Evolutionary conservation across 2,113 vertebrate genomes (phyloP), one percentile per base, ranked within the genome.

Genomic region (Dromiciops gliroides): DNA sequence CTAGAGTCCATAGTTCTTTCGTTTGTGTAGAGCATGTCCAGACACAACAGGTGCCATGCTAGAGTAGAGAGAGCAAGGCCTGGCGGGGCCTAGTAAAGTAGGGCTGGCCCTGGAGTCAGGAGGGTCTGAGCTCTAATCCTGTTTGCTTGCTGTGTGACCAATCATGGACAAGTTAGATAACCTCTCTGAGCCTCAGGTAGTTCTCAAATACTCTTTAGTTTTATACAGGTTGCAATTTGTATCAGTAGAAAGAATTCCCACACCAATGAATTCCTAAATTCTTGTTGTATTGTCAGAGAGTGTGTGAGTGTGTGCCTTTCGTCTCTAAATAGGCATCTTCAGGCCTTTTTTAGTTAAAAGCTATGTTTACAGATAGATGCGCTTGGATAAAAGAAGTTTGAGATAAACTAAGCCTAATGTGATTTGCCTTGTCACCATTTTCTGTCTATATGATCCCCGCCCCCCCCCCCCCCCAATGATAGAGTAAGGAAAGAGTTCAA

Each of bases 51-150:
- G 31, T 37, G 3, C 31, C 60, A 37, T 2, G 28, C 4, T 10
- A 67, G 60, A 67, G 9, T 60, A 28, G 44, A 90, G 53, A 89
- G 28, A 53, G 11, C 50, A 31, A 95, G 28, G 48, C 90, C 90
- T 48, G 48, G 5, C 23, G 47, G 12, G 4, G 11, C 60, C 56
- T 60, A 31, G 14, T 92, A 52, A 96, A 90, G 48, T 90, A 11
- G 53, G 90, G 14, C 51, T 44, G 8, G 7, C 75, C 67, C 52
- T 49, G 91, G 25, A 25, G 14, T 31, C 47, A 48, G 31, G 14
- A 89, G 91, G 51, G 60, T 51, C 48, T 93, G 53, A 50, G 3
- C 49, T 60, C 89, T 92, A 48, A 48, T 90, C 53, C 94, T 96
- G 0, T 67, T 60, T 37, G 60, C 60, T 9, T 67, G 3, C 12